phyloP scores from a whole-genome alignment of 2,113 vertebrate species.

The Sinocyclocheilus anshuiensis region DNA sequence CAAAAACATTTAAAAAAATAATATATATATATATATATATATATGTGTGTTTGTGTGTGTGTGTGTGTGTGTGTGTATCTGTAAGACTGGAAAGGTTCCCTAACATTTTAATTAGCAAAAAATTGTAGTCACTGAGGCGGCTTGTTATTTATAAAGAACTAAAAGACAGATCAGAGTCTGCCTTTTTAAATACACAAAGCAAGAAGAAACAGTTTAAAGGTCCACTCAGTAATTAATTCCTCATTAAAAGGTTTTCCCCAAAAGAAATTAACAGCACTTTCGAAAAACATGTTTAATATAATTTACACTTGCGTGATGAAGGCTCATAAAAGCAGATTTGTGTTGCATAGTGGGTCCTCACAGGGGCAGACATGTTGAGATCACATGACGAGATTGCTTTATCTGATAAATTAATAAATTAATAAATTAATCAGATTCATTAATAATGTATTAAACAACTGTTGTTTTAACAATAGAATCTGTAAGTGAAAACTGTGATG shows the following conservation, averaged over 20 bases:
- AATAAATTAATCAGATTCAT: not conserved
- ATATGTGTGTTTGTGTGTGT: no score
- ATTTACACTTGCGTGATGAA: not conserved
- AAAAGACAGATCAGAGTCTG: not conserved
- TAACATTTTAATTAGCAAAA: not conserved
- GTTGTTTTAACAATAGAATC: not conserved
- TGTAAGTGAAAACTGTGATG: not conserved
- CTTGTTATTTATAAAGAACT: not conserved
- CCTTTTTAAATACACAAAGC: no score
- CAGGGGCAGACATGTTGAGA: not conserved
- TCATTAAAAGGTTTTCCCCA: not conserved
- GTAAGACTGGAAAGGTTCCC: no score
- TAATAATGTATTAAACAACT: not conserved
- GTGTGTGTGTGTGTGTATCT: no score
- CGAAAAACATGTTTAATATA: not conserved
- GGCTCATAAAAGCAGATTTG: not conserved
- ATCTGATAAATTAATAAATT: not conserved
- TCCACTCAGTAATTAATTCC: not conserved
- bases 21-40: no score
- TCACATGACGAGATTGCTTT: not conserved
- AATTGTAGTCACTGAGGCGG: not conserved
- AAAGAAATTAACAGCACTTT: not conserved
- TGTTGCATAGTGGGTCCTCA: not conserved
- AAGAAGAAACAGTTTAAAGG: not conserved
- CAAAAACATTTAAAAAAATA: not conserved